These are phyloP conservation scores for Spodoptera litura DNA, from an alignment of 1,140 invertebrate species.

Conservation along the genomic window DNA sequence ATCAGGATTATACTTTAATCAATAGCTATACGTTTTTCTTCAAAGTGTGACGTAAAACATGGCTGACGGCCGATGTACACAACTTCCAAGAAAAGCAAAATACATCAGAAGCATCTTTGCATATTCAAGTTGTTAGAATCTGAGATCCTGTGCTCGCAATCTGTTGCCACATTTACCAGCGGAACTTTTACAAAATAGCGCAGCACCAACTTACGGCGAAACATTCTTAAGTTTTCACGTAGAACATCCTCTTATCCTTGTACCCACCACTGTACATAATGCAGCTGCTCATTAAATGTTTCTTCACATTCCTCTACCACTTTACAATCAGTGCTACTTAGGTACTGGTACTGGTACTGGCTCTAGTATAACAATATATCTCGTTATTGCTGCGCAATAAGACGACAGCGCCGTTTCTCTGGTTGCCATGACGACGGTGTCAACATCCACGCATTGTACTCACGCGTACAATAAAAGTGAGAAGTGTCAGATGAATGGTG, in stretches of 20 bases:
- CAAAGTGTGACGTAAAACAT: background rate
- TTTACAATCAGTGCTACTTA: background rate
- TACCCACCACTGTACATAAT: background rate
- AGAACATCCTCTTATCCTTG: constrained; percentile 12
- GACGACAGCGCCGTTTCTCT: background rate
- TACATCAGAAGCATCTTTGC: constrained; percentile 22
- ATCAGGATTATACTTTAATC: background rate
- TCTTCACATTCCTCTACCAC: background rate
- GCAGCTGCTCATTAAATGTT: background rate
- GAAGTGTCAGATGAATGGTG: constrained; percentile 16
- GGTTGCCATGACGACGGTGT: constrained; percentile 13
- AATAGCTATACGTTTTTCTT: background rate
- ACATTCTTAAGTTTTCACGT: constrained; percentile 12
- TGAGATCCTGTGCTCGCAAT: constrained; percentile 16
- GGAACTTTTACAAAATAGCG: constrained; percentile 22
- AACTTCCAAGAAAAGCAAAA: background rate
- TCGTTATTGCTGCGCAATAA: constrained; percentile 1
- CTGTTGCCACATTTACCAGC: constrained; percentile 16
- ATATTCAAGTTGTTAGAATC: constrained; percentile 19
- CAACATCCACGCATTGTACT: background rate
- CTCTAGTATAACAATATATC: background rate
- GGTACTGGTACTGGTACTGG: background rate
- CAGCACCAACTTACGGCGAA: constrained; percentile 23
- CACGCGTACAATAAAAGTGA: constrained; percentile 2
- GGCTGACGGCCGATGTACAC: no score